Conservation (phyloP, 2,888 invertebrate species). For the Mechanitis mazaeus region DNA sequence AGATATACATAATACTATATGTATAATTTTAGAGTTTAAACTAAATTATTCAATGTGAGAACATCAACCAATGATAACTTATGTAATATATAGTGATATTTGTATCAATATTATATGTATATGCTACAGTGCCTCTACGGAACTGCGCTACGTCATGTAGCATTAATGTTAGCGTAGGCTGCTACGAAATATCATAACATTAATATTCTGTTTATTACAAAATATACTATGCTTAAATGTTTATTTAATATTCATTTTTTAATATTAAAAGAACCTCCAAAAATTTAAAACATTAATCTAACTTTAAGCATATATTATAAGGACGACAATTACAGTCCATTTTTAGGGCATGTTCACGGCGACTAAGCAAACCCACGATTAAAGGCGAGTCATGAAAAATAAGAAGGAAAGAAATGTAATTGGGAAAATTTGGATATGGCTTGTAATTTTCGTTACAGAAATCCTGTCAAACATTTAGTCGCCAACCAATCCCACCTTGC, state of each 20-base stretch:
- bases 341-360: background rate
- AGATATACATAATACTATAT: too few species aligned
- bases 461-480: slow-evolving; percentile 18
- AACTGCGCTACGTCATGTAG: background rate
- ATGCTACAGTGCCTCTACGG: background rate
- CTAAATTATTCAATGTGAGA: too few species aligned
- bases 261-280: too few species aligned
- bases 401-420: slow-evolving; percentile 7
- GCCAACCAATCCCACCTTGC: slow-evolving; percentile 17
- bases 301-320: background rate
- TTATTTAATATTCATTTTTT: too few species aligned
- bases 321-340: background rate
- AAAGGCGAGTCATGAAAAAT: slow-evolving; percentile 3
- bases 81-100: too few species aligned
- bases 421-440: slow-evolving; percentile 6
- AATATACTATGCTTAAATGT: too few species aligned
- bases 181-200: background rate
- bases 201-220: too few species aligned
- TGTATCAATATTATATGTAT: too few species aligned
- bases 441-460: slow-evolving; percentile 19
- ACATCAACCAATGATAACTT: too few species aligned
- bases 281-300: background rate
- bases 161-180: background rate
- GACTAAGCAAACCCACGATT: slow-evolving; percentile 2
- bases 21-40: too few species aligned